phyloP scores from a whole-genome alignment of 2,888 invertebrate genomes.

The Eurois occulta region DNA sequence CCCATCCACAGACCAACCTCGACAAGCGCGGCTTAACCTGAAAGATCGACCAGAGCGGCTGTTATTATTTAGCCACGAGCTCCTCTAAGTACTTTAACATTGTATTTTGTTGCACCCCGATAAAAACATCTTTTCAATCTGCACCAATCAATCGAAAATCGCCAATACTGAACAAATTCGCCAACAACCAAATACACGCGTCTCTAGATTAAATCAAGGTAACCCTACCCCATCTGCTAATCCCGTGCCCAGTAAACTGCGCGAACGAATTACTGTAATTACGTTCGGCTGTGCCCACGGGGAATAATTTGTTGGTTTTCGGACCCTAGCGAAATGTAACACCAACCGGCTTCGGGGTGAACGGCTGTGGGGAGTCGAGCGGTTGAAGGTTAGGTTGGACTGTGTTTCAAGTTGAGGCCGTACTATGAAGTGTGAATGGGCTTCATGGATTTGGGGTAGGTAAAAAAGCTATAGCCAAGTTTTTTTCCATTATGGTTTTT shows the following conservation, averaged over 20 bases:
- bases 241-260: conserved; percentile 75
- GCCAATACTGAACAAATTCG: conserved; percentile 40
- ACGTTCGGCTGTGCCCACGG: conserved; percentile 78
- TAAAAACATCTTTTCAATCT: neutral
- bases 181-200: conserved; percentile 47
- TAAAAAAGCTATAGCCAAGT: neutral
- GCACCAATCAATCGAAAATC: conserved; percentile 7
- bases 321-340: conserved; percentile 69
- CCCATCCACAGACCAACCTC: no score
- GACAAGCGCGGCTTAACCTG: no score
- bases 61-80: no score
- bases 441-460: conserved; percentile 2
- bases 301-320: conserved; percentile 74
- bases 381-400: conserved; percentile 32
- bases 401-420: conserved; percentile 4
- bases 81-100: no score
- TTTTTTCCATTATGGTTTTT: neutral
- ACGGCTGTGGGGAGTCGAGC: conserved; percentile 56
- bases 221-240: conserved; percentile 66
- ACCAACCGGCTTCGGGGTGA: conserved; percentile 49
- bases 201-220: conserved; percentile 66
- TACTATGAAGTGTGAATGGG: conserved; percentile 37
- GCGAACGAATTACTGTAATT: conserved; percentile 86
- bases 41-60: no score
- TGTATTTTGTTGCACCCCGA: neutral